phyloP scores from a whole-genome alignment of 2,888 invertebrate species.

The Amphipoea lucens region DNA sequence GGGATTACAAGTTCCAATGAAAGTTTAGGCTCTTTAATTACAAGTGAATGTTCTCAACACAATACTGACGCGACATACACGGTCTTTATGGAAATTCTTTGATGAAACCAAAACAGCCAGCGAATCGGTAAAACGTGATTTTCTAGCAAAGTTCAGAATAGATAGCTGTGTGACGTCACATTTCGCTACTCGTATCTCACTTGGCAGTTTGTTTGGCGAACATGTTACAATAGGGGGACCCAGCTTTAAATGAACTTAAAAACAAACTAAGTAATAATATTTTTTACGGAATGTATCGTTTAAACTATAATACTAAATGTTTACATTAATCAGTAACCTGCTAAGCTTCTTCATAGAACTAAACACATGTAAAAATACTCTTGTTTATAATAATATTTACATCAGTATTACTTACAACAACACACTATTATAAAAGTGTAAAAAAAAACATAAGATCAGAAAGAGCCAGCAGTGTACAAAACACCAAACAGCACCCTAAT shows the following conservation, averaged over 20 bases:
- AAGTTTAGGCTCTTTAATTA: background rate
- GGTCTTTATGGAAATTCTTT: background rate
- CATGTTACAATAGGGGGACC: background rate
- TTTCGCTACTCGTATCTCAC: background rate
- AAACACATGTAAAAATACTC: constrained; percentile 75
- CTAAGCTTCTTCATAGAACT: constrained; percentile 71
- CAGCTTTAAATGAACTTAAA: constrained; percentile 48
- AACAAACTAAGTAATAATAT: constrained; percentile 65
- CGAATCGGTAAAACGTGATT: background rate
- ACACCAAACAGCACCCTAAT: constrained; percentile 34
- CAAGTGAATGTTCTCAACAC: background rate
- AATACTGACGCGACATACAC: background rate
- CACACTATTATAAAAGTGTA: constrained; percentile 70
- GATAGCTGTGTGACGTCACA: background rate
- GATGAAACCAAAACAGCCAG: background rate
- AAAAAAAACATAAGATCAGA: constrained; percentile 69
- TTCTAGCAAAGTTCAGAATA: background rate
- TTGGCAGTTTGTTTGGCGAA: background rate
- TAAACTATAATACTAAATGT: constrained; percentile 78
- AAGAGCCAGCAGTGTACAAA: constrained; percentile 71
- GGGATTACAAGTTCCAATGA: background rate
- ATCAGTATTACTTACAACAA: constrained; percentile 70
- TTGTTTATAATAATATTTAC: constrained; percentile 78
- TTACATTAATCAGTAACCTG: constrained; percentile 72
- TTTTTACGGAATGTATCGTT: constrained; percentile 83